phyloP scores from a whole-genome alignment of 1,140 invertebrate genomes.

The Lordiphosa stackelbergi region DNA sequence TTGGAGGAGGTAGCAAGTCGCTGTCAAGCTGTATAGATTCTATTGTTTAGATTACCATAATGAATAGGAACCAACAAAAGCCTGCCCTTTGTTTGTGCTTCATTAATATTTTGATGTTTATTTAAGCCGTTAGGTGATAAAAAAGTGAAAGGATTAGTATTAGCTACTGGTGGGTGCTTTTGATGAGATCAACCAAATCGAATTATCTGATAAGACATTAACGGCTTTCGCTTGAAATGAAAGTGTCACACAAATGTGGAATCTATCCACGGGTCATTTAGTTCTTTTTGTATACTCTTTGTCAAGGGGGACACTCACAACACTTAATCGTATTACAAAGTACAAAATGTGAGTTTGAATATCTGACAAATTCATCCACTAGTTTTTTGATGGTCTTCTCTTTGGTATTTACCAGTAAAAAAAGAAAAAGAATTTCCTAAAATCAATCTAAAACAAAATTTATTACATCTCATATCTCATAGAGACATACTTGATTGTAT shows the following conservation, averaged over 20 bases:
- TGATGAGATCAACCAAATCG: constrained; percentile 12
- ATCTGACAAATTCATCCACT: no score
- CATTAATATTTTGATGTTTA: constrained; percentile 56
- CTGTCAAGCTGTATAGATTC: constrained; percentile 14
- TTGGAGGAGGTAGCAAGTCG: constrained; percentile 21
- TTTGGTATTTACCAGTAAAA: no score
- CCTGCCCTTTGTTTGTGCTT: constrained; percentile 31
- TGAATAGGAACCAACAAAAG: constrained; percentile 10
- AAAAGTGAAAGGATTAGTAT: constrained; percentile 60
- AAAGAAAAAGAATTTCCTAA: no score
- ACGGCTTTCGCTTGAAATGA: constrained; percentile 53
- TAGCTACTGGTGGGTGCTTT: constrained; percentile 40
- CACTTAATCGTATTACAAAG: no score
- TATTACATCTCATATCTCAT: no score
- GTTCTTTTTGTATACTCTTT: no score
- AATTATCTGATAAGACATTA: constrained; percentile 5
- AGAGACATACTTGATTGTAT: no score
- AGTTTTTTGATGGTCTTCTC: no score
- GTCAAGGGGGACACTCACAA: no score
- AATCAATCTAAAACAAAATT: no score
- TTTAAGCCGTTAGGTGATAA: constrained; percentile 41
- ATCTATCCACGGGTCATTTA: constrained; percentile 1
- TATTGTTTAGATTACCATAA: constrained; percentile 41
- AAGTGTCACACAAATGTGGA: constrained; percentile 63
- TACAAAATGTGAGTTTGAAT: no score